These are phyloP conservation scores for Onychomys leucogaster DNA, from an alignment of 2,797 vertebrate genomes.

Conservation along the genomic window DNA sequence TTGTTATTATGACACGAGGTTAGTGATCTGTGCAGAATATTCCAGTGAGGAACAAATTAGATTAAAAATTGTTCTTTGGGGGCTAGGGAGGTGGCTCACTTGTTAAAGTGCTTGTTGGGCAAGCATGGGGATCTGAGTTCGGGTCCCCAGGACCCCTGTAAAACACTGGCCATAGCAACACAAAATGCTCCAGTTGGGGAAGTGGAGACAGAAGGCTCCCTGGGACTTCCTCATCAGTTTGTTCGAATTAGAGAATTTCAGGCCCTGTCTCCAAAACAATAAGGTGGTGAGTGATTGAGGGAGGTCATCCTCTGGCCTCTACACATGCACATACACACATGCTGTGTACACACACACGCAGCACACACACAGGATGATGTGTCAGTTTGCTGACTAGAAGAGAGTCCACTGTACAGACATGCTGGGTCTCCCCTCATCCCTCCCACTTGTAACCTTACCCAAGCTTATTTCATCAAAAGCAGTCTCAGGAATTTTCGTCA, in stretches of 20 bases:
- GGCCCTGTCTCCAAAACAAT: no score
- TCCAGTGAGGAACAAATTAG: constrained; percentile 25
- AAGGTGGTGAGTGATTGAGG: not conserved
- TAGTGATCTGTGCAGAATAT: constrained; percentile 2
- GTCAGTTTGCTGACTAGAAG: not conserved
- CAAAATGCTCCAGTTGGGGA: no score
- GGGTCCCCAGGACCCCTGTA: not conserved
- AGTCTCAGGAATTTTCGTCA: constrained; percentile 28
- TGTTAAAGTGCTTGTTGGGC: not conserved
- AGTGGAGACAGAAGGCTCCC: not conserved
- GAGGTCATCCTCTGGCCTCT: not conserved
- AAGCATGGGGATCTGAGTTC: not conserved
- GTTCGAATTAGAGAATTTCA: not conserved
- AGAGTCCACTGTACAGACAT: not conserved
- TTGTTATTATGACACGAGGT: not conserved
- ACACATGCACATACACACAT: not conserved
- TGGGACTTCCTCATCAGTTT: not conserved
- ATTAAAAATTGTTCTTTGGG: not conserved
- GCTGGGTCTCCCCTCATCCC: not conserved
- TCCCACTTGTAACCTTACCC: not conserved
- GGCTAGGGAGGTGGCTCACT: not conserved
- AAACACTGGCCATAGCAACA: not conserved
- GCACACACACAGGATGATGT: not conserved
- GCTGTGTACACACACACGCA: no score
- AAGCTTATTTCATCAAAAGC: constrained; percentile 1